Percentiles rank a stretch among this genome's conserved stretches.
Conservation (phyloP, 2,113 vertebrate species). For the Podarcis muralis region DNA sequence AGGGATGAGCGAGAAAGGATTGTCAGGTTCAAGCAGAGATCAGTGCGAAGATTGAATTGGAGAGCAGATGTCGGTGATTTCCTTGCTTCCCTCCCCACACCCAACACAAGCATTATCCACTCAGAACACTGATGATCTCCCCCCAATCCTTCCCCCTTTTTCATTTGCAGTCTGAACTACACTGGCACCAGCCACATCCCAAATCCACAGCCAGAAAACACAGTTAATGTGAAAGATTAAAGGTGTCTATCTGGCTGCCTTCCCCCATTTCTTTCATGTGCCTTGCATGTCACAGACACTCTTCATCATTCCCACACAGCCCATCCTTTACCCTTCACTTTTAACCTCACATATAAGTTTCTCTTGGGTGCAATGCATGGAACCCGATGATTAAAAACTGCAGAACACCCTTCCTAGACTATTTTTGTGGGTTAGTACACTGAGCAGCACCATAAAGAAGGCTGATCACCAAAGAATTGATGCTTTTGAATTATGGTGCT, state of each 20-base stretch:
- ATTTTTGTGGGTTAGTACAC: background rate
- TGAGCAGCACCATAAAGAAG: background rate
- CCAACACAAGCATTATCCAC: slow-evolving; percentile 68
- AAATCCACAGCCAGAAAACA: slow-evolving; percentile 64
- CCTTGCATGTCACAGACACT: background rate
- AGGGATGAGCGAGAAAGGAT: slow-evolving; percentile 78
- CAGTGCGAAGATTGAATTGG: slow-evolving; percentile 76
- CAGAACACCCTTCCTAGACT: background rate
- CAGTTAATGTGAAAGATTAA: slow-evolving; percentile 72
- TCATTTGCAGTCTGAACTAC: slow-evolving; percentile 70
- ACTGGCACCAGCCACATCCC: slow-evolving; percentile 61
- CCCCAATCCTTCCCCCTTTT: slow-evolving; percentile 69
- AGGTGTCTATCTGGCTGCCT: slow-evolving; percentile 46
- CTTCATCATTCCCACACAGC: background rate
- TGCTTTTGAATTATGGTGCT: too few species aligned
- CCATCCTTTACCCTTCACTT: fast-evolving
- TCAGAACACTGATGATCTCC: slow-evolving; percentile 77
- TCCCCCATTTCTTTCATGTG: slow-evolving; percentile 2
- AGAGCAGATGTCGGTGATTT: slow-evolving; percentile 84
- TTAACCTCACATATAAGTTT: background rate
- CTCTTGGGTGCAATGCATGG: background rate
- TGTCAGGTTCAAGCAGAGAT: slow-evolving; percentile 73
- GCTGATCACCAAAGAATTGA: too few species aligned
- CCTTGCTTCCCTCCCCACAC: slow-evolving; percentile 39
- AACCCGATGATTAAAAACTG: background rate